Evolutionary conservation across 2,113 vertebrate genomes (phyloP).

Genomic region (Tautogolabrus adspersus): DNA sequence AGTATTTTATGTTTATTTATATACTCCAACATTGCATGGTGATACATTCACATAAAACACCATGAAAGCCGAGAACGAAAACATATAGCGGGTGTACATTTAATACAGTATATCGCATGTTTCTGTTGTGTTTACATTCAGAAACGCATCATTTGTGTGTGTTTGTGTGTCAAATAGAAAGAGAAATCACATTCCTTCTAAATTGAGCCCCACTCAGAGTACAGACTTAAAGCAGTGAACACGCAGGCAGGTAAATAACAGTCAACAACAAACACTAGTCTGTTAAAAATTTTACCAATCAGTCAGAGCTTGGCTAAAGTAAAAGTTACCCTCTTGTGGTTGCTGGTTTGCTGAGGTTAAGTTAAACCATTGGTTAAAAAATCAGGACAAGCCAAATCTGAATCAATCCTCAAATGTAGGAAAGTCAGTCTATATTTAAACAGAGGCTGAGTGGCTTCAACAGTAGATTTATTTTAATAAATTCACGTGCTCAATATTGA

Average conservation of each 20-base stretch:
- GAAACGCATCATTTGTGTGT: constrained; percentile 6
- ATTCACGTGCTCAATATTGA: constrained; percentile 40
- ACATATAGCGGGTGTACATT: constrained; percentile 43
- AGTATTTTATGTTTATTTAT: constrained; percentile 58
- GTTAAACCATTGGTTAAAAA: constrained; percentile 12
- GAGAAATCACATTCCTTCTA: constrained; percentile 6
- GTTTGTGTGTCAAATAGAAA: constrained; percentile 7
- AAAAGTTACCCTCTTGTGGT: constrained; percentile 3
- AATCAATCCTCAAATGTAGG: background rate
- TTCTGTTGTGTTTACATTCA: constrained; percentile 55
- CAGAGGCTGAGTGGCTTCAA: background rate
- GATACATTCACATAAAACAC: constrained; percentile 63
- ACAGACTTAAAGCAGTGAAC: constrained; percentile 32
- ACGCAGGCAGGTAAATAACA: constrained; percentile 23
- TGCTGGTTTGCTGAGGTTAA: background rate
- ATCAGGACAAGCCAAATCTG: constrained; percentile 15
- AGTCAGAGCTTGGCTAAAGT: background rate
- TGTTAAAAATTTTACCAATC: constrained; percentile 26
- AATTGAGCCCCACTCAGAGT: constrained; percentile 3
- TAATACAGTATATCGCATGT: constrained; percentile 7
- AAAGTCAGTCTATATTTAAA: no score
- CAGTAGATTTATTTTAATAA: constrained; percentile 1
- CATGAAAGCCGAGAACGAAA: constrained; percentile 47
- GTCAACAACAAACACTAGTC: constrained; percentile 38
- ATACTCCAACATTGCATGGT: constrained; percentile 38